Percentiles rank a stretch among this genome's conserved stretches.
Evolutionary conservation across 2,888 invertebrate genomes (phyloP).

Genomic region (Entomobrya multifasciata): DNA sequence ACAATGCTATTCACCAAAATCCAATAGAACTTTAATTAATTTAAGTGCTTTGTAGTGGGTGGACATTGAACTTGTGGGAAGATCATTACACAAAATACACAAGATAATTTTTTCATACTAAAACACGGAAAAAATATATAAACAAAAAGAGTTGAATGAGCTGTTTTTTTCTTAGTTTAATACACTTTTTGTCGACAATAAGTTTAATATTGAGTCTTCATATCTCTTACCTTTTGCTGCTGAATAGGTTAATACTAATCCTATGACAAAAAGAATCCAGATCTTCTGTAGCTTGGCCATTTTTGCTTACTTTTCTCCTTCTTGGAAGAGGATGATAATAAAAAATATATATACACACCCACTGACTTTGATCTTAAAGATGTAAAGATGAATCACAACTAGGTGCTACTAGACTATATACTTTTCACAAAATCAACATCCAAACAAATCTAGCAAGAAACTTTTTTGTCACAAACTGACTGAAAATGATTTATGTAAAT

Average conservation of each 20-base stretch:
- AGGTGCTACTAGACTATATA: neutral
- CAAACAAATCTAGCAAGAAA: constrained; percentile 31
- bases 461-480: neutral
- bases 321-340: neutral
- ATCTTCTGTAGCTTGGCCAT: constrained; percentile 68
- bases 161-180: neutral
- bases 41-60: neutral
- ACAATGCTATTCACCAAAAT: neutral
- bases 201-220: neutral
- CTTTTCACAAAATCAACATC: constrained; percentile 36
- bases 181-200: neutral
- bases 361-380: neutral
- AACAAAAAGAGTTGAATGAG: neutral
- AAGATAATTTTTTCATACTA: neutral
- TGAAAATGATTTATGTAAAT: neutral
- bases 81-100: too few relatives aligned
- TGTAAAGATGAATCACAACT: neutral
- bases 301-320: neutral
- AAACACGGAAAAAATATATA: neutral
- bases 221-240: constrained; percentile 69
- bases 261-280: constrained; percentile 71
- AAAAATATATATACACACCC: neutral
- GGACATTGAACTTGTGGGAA: neutral
- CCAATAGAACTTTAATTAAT: too few relatives aligned
- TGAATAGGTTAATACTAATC: constrained; percentile 65